Evolutionary conservation across 1,140 invertebrate species (phyloP).

Genomic region (Heliothis subflexa): DNA sequence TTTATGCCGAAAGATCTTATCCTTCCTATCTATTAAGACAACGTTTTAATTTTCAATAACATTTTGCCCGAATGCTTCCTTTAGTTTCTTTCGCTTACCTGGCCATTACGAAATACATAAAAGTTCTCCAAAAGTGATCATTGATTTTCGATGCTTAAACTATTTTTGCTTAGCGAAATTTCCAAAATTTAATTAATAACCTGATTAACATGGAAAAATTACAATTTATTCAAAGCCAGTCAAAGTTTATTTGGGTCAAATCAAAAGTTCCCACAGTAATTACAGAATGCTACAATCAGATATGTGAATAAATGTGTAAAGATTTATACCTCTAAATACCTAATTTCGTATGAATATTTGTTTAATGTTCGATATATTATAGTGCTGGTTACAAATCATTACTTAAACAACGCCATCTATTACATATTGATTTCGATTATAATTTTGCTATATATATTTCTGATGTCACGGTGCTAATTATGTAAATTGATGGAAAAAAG

Average conservation of each 20-base stretch:
- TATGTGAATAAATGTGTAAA: constrained; percentile 38
- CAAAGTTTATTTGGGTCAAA: constrained; percentile 32
- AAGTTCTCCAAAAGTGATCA: too few relatives aligned
- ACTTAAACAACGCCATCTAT: constrained; percentile 29
- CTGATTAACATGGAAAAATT: constrained; percentile 8
- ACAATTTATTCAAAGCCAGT: constrained; percentile 23
- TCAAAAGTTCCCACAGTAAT: constrained; percentile 40
- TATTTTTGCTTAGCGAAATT: background rate
- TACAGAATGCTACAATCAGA: constrained; percentile 21
- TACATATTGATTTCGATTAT: constrained; percentile 52
- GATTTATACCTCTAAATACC: constrained; percentile 10
- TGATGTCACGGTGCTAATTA: constrained; percentile 62
- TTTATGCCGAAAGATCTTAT: constrained; percentile 20
- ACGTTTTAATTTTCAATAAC: too few relatives aligned
- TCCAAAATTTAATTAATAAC: background rate
- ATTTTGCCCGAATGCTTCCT: too few relatives aligned
- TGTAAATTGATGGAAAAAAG: constrained; percentile 66
- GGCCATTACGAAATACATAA: too few relatives aligned
- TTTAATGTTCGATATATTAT: constrained; percentile 53
- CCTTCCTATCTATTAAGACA: background rate
- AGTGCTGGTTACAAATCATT: constrained; percentile 41
- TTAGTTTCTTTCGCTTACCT: too few relatives aligned
- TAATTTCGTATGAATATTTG: constrained; percentile 1
- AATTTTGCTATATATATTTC: constrained; percentile 52
- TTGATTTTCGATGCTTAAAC: too few relatives aligned